Conservation (phyloP, 2,113 vertebrate species). For the Phyllostomus hastatus region DNA sequence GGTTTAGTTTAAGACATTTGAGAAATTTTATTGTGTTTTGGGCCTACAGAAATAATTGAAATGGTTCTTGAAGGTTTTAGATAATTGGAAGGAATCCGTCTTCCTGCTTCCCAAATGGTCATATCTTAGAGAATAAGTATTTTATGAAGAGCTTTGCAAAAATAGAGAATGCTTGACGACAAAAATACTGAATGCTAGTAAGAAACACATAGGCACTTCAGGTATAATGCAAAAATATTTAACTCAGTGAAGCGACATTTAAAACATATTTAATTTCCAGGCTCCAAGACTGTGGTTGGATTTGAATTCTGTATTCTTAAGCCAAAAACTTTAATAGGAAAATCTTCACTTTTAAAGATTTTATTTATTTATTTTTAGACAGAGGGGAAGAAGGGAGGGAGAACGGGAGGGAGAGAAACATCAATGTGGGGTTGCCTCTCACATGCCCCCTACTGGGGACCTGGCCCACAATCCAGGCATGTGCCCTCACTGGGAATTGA, state of each 20-base stretch:
- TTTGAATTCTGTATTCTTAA: conserved; percentile 10
- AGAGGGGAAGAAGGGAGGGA: no score
- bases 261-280: conserved; percentile 5
- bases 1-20: neutral
- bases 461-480: no score
- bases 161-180: neutral
- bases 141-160: neutral
- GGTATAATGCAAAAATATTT: neutral
- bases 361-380: no score
- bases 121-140: neutral
- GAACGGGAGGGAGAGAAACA: no score
- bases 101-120: neutral
- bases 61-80: neutral
- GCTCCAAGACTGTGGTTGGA: neutral
- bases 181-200: neutral
- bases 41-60: neutral
- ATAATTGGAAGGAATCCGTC: neutral
- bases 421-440: no score
- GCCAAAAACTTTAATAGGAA: neutral
- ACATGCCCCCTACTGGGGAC: no score
- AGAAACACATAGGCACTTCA: neutral
- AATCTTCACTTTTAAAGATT: neutral
- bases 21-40: neutral
- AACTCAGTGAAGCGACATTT: conserved; percentile 15
- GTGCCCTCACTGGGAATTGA: no score